Evolutionary conservation across 2,113 vertebrate genomes (phyloP), one percentile per base, ranked within the genome.

Genomic region (Brachyhypopomus gauderio): DNA sequence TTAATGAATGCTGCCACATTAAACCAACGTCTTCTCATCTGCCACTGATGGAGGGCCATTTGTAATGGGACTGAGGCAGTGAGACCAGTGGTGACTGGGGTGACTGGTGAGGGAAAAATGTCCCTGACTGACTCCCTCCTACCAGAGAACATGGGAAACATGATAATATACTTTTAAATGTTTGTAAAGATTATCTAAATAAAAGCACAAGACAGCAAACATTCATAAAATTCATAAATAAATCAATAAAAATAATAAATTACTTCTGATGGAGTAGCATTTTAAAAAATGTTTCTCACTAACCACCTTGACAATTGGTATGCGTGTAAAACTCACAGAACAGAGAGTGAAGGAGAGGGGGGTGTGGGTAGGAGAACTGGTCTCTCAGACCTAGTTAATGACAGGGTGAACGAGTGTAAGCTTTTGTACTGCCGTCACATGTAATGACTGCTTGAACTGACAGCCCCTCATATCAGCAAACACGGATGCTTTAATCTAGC

Each of bases 381-480:
- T 70, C 66, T 70, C 27, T 41, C 66, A 70, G 76, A 16, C 63
- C 67, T 22, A 69, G 55, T 22, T 69, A 78, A 78, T 69, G 66
- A 78, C 56, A 17, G 64, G 64, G 20, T 58, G 64, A 69, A 78
- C 12, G 14, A 38, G 48, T 19, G 3, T 25, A 56, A 8, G 76
- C 27, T 78, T 78, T 70, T 69, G 76, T 78, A 45, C 48, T 23
- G 64, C 45, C 30, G 55, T 81, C 74, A 78, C 27, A 30, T 12
- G 71, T 52, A 78, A 82, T 34, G 60, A 72, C 36, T 30, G 27
- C 59, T 78, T 34, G 56, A 56, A 34, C 76, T 62, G 64, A 70
- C 76, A 69, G 25, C 62, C n/a, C 19, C 20, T n/a, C 52, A 67
- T 67, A 77, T 66, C 34, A 55, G 27, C 63, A 38, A 23, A 38